Conservation (phyloP, 2,888 invertebrate species). For the Amblyjoppa proteus region DNA sequence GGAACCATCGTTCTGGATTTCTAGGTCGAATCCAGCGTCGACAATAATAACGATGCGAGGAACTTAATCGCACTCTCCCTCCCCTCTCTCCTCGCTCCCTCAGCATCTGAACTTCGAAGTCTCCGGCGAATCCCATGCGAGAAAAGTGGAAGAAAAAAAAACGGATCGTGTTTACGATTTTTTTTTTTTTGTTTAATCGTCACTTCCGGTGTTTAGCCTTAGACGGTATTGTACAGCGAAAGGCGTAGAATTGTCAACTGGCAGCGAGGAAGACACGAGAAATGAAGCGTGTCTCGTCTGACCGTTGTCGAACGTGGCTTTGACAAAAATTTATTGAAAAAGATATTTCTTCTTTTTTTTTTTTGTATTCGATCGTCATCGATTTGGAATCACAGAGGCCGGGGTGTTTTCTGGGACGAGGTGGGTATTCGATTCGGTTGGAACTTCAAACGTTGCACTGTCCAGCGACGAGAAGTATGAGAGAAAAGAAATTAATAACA, state of each 20-base stretch:
- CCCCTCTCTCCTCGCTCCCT: background rate
- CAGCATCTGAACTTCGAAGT: conserved; percentile 1
- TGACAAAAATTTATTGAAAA: too few species aligned
- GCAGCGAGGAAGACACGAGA: background rate
- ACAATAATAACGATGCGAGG: conserved; percentile 28
- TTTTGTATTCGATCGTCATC: too few species aligned
- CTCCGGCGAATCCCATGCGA: background rate
- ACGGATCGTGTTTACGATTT: background rate
- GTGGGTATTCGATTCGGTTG: too few species aligned
- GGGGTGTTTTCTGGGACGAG: too few species aligned
- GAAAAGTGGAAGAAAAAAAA: background rate
- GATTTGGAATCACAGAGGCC: too few species aligned
- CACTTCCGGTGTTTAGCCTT: too few species aligned
- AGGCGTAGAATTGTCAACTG: background rate
- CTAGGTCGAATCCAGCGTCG: conserved; percentile 50
- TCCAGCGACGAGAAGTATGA: too few species aligned
- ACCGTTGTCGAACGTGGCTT: background rate
- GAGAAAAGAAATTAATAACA: too few species aligned
- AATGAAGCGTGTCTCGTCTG: background rate
- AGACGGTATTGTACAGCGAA: too few species aligned
- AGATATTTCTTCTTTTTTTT: too few species aligned
- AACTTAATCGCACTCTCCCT: conserved; percentile 15
- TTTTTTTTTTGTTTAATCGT: background rate
- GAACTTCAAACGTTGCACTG: too few species aligned
- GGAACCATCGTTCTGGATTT: conserved; percentile 51